These are phyloP conservation scores for Colletes latitarsis DNA, from an alignment of 1,140 invertebrate species.

Conservation along the genomic window DNA sequence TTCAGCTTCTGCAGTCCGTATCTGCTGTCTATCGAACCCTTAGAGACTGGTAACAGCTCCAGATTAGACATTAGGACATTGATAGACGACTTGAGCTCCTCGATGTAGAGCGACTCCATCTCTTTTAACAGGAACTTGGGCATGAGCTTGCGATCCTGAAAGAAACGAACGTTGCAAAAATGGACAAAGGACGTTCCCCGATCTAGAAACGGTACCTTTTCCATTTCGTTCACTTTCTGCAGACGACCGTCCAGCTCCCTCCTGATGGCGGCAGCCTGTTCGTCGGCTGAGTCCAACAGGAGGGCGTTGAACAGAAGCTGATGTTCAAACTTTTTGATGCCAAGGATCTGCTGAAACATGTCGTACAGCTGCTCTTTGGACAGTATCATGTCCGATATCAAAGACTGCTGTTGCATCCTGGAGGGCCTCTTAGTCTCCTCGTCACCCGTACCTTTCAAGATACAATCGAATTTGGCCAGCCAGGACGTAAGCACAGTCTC, in stretches of 20 bases:
- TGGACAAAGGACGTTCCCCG: too few species aligned
- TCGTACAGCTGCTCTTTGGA: conserved; percentile 99
- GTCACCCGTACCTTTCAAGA: conserved; percentile 95
- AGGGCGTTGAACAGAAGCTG: conserved; percentile 99
- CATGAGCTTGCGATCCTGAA: conserved; percentile 96
- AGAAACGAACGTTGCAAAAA: too few species aligned
- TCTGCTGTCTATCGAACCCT: conserved; percentile 98
- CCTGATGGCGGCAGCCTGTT: conserved; percentile 99
- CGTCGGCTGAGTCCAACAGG: conserved; percentile 99
- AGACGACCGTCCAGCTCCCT: conserved; percentile 98
- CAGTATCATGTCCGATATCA: conserved; percentile 95
- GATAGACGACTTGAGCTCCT: conserved; percentile 98
- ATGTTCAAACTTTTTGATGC: conserved; percentile 99
- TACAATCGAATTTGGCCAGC: conserved; percentile 99
- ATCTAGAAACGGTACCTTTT: conserved; percentile 86
- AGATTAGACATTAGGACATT: conserved; percentile 99
- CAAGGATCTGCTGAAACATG: conserved; percentile 99
- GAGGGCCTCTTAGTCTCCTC: conserved; percentile 93
- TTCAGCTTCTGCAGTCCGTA: conserved; percentile 97
- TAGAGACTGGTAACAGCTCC: conserved; percentile 98
- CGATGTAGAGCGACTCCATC: conserved; percentile 99
- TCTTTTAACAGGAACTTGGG: conserved; percentile 99
- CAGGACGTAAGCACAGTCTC: conserved; percentile 99
- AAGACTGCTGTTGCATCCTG: conserved; percentile 91
- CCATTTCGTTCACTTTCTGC: conserved; percentile 98